A percentile compares a stretch with the other conserved stretches of the same genome.
These are phyloP conservation scores for Pipistrellus nathusii DNA, from an alignment of 2,797 vertebrate genomes.

Conservation along the genomic window DNA sequence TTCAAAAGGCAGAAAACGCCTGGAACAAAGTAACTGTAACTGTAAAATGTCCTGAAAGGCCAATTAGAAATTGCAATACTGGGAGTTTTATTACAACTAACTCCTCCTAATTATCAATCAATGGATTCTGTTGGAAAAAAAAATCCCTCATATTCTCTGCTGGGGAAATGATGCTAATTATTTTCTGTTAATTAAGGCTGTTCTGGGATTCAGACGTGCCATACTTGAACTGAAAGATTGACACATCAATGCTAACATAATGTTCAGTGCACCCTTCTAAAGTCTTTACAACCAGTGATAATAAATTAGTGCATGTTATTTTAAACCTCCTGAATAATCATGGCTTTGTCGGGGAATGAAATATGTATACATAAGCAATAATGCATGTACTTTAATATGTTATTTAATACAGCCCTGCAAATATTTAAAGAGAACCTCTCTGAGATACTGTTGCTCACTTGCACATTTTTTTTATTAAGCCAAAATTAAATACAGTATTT, in stretches of 20 bases:
- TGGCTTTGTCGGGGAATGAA: constrained; percentile 75
- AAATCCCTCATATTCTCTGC: constrained; percentile 88
- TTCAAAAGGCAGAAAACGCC: constrained; percentile 84
- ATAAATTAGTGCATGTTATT: constrained; percentile 88
- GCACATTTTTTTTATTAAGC: constrained; percentile 72
- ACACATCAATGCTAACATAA: constrained; percentile 91
- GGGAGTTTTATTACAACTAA: constrained; percentile 90
- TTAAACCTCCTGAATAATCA: constrained; percentile 84
- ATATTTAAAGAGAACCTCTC: constrained; percentile 74
- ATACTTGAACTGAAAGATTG: constrained; percentile 90
- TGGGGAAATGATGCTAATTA: constrained; percentile 93
- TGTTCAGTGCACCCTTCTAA: constrained; percentile 87
- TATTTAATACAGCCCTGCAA: constrained; percentile 58
- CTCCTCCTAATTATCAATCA: constrained; percentile 93
- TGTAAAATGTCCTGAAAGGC: constrained; percentile 91
- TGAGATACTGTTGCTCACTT: constrained; percentile 55
- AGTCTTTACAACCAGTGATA: constrained; percentile 86
- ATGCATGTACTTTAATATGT: constrained; percentile 64
- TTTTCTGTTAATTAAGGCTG: constrained; percentile 92
- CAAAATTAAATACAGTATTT: constrained; percentile 78
- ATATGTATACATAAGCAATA: constrained; percentile 64
- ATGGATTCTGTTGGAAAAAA: constrained; percentile 89
- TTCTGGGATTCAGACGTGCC: constrained; percentile 89
- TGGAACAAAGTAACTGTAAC: constrained; percentile 90
- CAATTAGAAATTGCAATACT: constrained; percentile 91